Percentiles rank a stretch among this genome's conserved stretches.
phyloP scores from a whole-genome alignment of 2,113 vertebrate species.

The Phalacrocorax pelagicus region DNA sequence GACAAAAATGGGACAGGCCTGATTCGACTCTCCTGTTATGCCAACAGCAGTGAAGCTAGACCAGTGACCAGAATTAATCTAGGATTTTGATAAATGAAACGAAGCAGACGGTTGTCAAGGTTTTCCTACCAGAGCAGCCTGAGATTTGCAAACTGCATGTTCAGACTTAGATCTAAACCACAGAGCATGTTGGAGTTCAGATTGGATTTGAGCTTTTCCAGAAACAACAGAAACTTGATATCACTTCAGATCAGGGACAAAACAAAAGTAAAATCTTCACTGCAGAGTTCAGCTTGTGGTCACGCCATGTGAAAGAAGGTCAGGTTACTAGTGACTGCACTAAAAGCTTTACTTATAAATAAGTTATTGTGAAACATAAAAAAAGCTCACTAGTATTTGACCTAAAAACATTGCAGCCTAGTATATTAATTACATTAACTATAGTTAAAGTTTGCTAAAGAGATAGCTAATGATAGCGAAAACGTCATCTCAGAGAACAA shows the following conservation, averaged over 20 bases:
- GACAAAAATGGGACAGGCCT: background rate
- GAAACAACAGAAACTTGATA: constrained; percentile 68
- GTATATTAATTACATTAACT: background rate
- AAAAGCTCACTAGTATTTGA: background rate
- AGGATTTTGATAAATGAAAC: background rate
- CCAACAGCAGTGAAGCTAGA: background rate
- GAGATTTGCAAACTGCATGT: constrained; percentile 23
- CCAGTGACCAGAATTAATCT: background rate
- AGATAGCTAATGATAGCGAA: background rate
- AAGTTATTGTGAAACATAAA: background rate
- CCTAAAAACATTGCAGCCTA: background rate
- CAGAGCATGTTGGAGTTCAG: constrained; percentile 31
- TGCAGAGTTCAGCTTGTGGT: constrained; percentile 61
- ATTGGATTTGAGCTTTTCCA: constrained; percentile 61
- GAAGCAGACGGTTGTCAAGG: constrained; percentile 23
- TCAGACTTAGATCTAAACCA: constrained; percentile 62
- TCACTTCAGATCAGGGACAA: constrained; percentile 52
- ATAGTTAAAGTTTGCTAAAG: background rate
- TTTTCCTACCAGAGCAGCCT: constrained; percentile 25
- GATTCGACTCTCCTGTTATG: background rate
- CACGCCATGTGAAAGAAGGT: constrained; percentile 28
- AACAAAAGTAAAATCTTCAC: constrained; percentile 40
- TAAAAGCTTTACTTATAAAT: background rate
- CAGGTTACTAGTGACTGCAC: background rate
- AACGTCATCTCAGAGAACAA: background rate